These are phyloP conservation scores for Drosophila recens DNA, from an alignment of 2,888 invertebrate species.

Conservation along the genomic window DNA sequence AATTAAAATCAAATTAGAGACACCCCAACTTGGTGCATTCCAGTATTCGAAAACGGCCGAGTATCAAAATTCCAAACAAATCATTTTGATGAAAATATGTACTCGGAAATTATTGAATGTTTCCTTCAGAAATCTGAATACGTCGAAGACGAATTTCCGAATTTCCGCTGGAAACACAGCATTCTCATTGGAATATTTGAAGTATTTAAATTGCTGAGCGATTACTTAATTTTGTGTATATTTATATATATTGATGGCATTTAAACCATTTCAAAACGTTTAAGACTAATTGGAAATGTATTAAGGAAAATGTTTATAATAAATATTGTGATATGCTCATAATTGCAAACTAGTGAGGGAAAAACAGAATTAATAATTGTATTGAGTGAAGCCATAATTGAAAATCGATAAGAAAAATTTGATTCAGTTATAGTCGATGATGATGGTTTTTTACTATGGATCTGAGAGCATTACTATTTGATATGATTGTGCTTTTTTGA, in stretches of 20 bases:
- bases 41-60: not conserved
- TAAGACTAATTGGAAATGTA: not conserved
- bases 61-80: not conserved
- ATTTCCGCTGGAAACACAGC: slow-evolving; percentile 3
- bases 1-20: not conserved
- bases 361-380: not conserved
- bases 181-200: not conserved
- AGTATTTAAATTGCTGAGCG: not conserved
- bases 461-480: too few relatives aligned
- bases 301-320: not conserved
- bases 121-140: not conserved
- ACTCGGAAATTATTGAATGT: not conserved
- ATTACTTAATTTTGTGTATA: not conserved
- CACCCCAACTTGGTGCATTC: not conserved
- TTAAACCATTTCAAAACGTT: not conserved
- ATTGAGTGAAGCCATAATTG: too few relatives aligned
- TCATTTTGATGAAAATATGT: not conserved
- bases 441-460: too few relatives aligned
- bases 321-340: not conserved
- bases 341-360: not conserved
- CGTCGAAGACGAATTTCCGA: not conserved
- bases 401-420: too few relatives aligned
- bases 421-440: too few relatives aligned
- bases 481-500: too few relatives aligned
- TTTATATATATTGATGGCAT: not conserved